Evolutionary conservation across 1,140 invertebrate species (phyloP).

Genomic region (Euura lappo): DNA sequence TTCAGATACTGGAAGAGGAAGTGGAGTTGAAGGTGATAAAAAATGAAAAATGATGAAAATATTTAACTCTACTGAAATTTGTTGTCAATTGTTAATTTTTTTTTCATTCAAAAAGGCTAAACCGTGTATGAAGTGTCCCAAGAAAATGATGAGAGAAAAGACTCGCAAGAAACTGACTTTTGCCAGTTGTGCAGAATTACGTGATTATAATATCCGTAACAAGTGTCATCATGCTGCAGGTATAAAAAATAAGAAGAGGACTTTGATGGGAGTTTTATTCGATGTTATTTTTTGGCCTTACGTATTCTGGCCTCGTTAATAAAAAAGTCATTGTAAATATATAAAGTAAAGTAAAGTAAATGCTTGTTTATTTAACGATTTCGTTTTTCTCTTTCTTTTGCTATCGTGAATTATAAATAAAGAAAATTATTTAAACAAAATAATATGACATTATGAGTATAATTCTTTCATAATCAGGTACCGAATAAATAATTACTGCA

Average conservation of each 20-base stretch:
- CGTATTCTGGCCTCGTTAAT: not conserved
- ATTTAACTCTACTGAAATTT: too few species aligned
- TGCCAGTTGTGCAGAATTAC: not conserved
- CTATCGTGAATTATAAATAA: not conserved
- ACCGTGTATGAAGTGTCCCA: not conserved
- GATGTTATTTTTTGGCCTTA: slow-evolving; percentile 2
- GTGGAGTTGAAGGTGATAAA: not conserved
- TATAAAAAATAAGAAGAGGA: not conserved
- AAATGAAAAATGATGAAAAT: not conserved
- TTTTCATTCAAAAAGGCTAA: not conserved
- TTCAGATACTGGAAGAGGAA: not conserved
- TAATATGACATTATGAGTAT: not conserved
- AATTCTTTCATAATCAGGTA: not conserved
- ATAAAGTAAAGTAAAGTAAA: too few species aligned
- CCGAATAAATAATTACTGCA: too few species aligned
- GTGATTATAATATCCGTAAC: not conserved
- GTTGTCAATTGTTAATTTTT: too few species aligned
- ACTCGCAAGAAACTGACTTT: not conserved
- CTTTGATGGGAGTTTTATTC: not conserved
- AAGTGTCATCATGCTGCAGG: too few species aligned
- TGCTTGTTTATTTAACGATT: too few species aligned
- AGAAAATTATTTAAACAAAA: not conserved
- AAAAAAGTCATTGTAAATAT: not conserved
- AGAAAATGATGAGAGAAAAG: not conserved
- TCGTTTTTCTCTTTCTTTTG: too few species aligned